These are phyloP conservation scores for Melanotus villosus DNA, from an alignment of 2,888 invertebrate species.

Conservation along the genomic window DNA sequence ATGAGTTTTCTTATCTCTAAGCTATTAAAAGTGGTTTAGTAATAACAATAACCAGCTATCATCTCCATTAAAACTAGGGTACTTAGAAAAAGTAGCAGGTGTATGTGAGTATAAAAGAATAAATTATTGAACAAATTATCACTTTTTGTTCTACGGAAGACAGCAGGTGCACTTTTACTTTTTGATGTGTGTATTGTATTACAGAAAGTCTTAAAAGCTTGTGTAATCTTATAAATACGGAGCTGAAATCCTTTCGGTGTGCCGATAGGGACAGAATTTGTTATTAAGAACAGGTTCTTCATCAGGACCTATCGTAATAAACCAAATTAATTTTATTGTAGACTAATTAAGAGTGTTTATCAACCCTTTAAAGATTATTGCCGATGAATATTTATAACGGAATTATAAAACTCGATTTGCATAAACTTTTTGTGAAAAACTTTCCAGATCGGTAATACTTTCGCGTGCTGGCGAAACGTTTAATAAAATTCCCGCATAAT, in stretches of 20 bases:
- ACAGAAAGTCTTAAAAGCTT: constrained; percentile 31
- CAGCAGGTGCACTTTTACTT: constrained; percentile 34
- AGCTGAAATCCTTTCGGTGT: constrained; percentile 57
- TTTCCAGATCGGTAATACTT: constrained; percentile 21
- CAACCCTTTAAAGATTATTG: constrained; percentile 58
- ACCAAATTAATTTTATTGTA: constrained; percentile 59
- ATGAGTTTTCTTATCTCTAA: not conserved
- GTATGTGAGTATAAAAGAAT: constrained; percentile 24
- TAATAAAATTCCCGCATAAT: constrained; percentile 51
- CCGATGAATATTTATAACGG: constrained; percentile 59
- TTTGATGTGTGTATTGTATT: constrained; percentile 30
- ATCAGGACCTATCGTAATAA: constrained; percentile 50
- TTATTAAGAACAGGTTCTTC: constrained; percentile 53
- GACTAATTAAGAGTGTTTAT: constrained; percentile 61
- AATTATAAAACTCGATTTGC: constrained; percentile 42
- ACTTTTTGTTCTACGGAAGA: constrained; percentile 22
- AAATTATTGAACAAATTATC: constrained; percentile 36
- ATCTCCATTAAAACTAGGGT: constrained; percentile 12
- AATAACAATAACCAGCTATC: not conserved
- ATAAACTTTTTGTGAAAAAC: constrained; percentile 32
- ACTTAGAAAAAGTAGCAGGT: constrained; percentile 30
- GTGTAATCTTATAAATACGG: constrained; percentile 24
- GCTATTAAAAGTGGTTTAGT: not conserved
- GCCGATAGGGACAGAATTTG: constrained; percentile 56
- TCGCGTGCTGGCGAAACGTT: constrained; percentile 40